These are phyloP conservation scores for Parapsyche elsis DNA, from an alignment of 1,140 invertebrate genomes.

Conservation along the genomic window DNA sequence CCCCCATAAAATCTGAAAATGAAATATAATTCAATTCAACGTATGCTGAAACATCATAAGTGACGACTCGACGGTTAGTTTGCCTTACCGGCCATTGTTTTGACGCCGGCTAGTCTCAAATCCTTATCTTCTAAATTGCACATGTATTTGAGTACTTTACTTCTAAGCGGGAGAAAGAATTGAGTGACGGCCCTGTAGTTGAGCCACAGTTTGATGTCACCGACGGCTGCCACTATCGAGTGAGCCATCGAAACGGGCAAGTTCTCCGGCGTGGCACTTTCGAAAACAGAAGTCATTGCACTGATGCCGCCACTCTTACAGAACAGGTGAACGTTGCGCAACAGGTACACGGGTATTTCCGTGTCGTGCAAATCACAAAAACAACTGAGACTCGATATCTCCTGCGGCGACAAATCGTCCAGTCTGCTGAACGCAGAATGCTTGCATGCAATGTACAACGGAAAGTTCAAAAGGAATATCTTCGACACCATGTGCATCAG, in stretches of 20 bases:
- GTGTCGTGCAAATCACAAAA: conserved; percentile 94
- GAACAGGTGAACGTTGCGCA: conserved; percentile 91
- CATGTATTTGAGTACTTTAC: conserved; percentile 91
- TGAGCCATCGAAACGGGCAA: conserved; percentile 89
- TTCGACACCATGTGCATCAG: conserved; percentile 83
- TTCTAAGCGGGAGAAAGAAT: conserved; percentile 86
- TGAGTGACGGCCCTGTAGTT: conserved; percentile 90
- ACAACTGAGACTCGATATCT: conserved; percentile 79
- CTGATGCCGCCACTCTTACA: conserved; percentile 90
- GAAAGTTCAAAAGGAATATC: conserved; percentile 88
- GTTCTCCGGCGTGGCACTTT: conserved; percentile 76
- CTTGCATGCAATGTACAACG: conserved; percentile 92
- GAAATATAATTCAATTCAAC: conserved; percentile 36
- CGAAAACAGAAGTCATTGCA: conserved; percentile 87
- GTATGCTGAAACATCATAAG: conserved; percentile 28
- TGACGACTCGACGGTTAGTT: too few species aligned
- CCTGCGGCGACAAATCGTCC: conserved; percentile 82
- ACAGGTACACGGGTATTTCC: conserved; percentile 88
- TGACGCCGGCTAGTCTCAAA: conserved; percentile 83
- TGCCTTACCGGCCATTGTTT: conserved; percentile 85
- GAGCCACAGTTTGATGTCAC: conserved; percentile 94
- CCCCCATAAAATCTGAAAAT: conserved; percentile 89
- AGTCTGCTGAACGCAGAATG: conserved; percentile 80
- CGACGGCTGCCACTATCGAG: conserved; percentile 89
- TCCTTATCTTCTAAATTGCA: conserved; percentile 93